phyloP scores from a whole-genome alignment of 2,888 invertebrate species.

The Lasioglossum villosulum region DNA sequence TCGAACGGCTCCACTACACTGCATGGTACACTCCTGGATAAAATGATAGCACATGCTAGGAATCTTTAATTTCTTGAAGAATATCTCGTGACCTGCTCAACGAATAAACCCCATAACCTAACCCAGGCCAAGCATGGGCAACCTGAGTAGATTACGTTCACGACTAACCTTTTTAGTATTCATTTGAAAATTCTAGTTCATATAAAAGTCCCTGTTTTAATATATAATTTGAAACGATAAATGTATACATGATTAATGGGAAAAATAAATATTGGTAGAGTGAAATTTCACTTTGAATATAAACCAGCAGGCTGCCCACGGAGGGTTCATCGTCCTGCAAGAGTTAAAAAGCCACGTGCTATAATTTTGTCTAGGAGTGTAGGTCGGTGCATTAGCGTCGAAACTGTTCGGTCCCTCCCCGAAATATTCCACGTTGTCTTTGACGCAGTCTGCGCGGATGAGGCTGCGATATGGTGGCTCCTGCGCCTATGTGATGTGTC shows the following conservation, averaged over 20 bases:
- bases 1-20: slow-evolving; percentile 48
- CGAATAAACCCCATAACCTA: no score
- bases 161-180: no score
- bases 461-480: slow-evolving; percentile 44
- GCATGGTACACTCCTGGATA: slow-evolving; percentile 42
- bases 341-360: neutral
- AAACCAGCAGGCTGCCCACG: neutral
- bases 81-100: no score
- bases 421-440: neutral
- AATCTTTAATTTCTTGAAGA: neutral
- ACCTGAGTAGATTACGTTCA: no score
- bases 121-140: no score
- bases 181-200: no score
- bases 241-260: no score
- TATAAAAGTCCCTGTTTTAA: no score
- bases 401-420: neutral
- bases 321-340: neutral
- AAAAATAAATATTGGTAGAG: neutral
- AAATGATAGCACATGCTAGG: neutral
- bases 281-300: no score
- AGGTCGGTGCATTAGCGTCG: neutral
- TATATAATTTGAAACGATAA: no score
- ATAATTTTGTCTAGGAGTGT: neutral
- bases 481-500: slow-evolving; percentile 80
- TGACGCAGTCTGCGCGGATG: slow-evolving; percentile 8